Conservation (phyloP, 2,888 invertebrate species). For the Acanthosepion pharaonis region DNA sequence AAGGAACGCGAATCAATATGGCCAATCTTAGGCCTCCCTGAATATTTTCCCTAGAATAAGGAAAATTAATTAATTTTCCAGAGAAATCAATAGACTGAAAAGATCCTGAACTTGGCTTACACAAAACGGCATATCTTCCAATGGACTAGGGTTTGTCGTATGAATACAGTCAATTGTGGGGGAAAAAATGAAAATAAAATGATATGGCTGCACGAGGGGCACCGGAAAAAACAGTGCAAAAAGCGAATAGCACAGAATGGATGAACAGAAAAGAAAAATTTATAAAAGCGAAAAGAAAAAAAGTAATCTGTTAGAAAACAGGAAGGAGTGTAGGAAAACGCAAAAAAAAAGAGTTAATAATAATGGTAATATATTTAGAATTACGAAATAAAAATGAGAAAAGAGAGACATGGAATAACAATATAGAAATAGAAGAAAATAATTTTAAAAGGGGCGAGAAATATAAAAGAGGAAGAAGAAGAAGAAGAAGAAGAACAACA, state of each 20-base stretch:
- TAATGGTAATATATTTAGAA: neutral
- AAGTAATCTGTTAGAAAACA: neutral
- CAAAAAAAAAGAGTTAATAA: neutral
- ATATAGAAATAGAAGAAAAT: too few relatives aligned
- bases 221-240: neutral
- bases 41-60: neutral
- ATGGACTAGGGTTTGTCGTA: neutral
- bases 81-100: neutral
- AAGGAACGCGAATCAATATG: neutral
- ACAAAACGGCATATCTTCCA: neutral
- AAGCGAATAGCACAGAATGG: neutral
- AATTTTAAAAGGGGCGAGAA: too few relatives aligned
- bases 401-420: too few relatives aligned
- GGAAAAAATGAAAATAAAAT: neutral
- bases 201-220: neutral
- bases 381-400: too few relatives aligned
- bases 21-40: neutral
- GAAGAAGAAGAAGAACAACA: too few relatives aligned
- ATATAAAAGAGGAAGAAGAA: too few relatives aligned
- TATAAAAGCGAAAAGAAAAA: neutral
- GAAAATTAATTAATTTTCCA: neutral
- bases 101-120: neutral
- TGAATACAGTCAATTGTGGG: neutral
- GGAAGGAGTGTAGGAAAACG: neutral
- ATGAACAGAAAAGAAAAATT: neutral